Percentiles rank a stretch among this genome's conserved stretches.
These are phyloP conservation scores for Epirrita christyi DNA, from an alignment of 2,888 invertebrate species.

Conservation along the genomic window DNA sequence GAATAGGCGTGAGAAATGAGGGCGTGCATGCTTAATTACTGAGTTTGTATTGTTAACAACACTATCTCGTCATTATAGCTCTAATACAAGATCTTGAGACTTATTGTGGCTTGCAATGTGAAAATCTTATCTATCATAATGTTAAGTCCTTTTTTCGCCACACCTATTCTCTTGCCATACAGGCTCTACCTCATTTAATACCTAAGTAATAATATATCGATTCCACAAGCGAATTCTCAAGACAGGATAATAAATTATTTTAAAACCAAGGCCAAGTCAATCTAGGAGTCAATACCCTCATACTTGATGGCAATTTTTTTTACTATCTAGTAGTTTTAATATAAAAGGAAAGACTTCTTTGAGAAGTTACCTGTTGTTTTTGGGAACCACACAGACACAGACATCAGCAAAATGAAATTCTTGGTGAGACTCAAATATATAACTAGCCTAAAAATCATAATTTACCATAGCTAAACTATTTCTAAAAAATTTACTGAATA, in stretches of 20 bases:
- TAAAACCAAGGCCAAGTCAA: constrained; percentile 51
- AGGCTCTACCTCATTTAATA: not conserved
- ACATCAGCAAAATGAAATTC: constrained; percentile 63
- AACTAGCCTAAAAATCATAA: too few species aligned
- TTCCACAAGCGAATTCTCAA: constrained; percentile 1
- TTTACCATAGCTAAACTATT: too few species aligned
- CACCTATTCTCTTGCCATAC: too few species aligned
- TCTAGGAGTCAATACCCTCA: constrained; percentile 50
- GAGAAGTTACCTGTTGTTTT: constrained; percentile 51
- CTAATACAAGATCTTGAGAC: too few species aligned
- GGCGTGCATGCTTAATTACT: too few species aligned
- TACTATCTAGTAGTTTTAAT: constrained; percentile 42
- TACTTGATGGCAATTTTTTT: constrained; percentile 42
- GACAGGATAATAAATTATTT: constrained; percentile 37
- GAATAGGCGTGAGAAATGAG: too few species aligned
- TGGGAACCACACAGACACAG: constrained; percentile 47
- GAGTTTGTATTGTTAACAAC: too few species aligned
- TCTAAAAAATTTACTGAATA: too few species aligned
- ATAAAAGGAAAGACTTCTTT: constrained; percentile 50
- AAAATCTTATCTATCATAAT: too few species aligned
- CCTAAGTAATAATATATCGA: not conserved
- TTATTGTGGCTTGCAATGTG: too few species aligned
- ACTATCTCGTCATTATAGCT: too few species aligned
- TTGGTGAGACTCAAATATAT: constrained; percentile 48
- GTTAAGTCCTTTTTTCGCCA: too few species aligned